A percentile compares a stretch with the other conserved stretches of the same genome.
phyloP scores from a whole-genome alignment of 2,113 vertebrate species.

The Aspidoscelis tigris region DNA sequence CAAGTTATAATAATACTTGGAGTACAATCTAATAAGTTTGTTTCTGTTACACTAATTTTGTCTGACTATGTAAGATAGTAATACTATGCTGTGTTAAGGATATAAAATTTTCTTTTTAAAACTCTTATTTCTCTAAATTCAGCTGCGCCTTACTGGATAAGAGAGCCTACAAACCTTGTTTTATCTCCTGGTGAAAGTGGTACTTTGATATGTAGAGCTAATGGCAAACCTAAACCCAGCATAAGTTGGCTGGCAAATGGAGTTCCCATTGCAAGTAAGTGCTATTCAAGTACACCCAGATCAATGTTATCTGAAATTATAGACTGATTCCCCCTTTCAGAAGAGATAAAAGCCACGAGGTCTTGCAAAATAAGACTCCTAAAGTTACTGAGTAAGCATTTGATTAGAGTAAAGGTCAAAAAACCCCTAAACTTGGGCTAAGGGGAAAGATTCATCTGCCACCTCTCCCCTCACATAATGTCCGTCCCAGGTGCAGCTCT shows the following conservation, averaged over 20 bases:
- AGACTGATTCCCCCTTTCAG: not conserved
- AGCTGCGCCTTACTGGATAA: constrained; percentile 98
- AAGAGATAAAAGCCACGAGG: not conserved
- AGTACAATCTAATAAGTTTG: not conserved
- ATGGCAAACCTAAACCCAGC: constrained; percentile 89
- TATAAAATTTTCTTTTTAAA: constrained; percentile 25
- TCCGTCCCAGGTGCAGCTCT: too few relatives aligned
- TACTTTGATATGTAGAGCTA: constrained; percentile 88
- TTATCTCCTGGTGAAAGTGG: constrained; percentile 91
- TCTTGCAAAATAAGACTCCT: not conserved
- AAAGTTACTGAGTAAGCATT: not conserved
- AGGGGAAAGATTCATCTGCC: too few relatives aligned
- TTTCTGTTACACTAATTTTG: not conserved
- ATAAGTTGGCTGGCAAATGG: constrained; percentile 92
- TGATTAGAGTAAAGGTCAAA: not conserved
- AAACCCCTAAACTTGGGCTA: not conserved
- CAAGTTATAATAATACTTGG: too few relatives aligned
- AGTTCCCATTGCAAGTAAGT: constrained; percentile 90
- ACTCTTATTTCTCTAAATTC: constrained; percentile 50
- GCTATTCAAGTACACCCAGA: not conserved
- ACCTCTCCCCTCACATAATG: too few relatives aligned
- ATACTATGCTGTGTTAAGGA: not conserved
- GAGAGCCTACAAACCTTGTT: constrained; percentile 88
- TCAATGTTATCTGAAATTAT: not conserved
- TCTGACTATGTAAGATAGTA: not conserved